Evolutionary conservation across 2,113 vertebrate genomes (phyloP).

Genomic region (human): DNA sequence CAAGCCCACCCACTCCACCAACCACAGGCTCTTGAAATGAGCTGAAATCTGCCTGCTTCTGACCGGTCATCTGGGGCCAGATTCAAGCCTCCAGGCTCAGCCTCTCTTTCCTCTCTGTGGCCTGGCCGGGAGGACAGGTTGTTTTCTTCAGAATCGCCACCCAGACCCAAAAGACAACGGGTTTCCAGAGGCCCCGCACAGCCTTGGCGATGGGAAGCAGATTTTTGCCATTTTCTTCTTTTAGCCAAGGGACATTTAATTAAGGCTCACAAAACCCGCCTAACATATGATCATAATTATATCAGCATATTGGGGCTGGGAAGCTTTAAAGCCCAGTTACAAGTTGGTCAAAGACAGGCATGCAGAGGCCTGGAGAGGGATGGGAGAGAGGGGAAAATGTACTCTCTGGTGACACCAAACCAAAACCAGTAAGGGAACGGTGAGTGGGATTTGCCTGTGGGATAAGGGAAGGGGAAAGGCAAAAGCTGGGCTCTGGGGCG

Average conservation of each 20-base stretch:
- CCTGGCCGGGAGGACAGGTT: background rate
- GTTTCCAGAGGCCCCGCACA: background rate
- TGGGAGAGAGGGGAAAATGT: accelerated
- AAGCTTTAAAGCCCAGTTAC: background rate
- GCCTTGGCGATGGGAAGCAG: background rate
- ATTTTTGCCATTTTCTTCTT: background rate
- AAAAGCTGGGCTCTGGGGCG: background rate
- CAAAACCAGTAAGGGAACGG: background rate
- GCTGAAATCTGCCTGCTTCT: background rate
- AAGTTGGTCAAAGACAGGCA: background rate
- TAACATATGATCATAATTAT: background rate
- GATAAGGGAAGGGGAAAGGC: accelerated
- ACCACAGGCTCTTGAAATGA: background rate
- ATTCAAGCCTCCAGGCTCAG: no score
- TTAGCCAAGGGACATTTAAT: constrained; percentile 5
- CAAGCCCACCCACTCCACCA: no score
- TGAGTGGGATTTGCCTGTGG: background rate
- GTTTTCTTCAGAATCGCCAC: background rate
- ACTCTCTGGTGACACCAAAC: background rate
- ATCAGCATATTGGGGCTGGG: background rate
- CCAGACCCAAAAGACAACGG: background rate
- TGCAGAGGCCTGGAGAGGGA: background rate
- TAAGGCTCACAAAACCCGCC: background rate
- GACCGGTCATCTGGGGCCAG: no score
- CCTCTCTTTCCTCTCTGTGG: background rate